Conservation (phyloP, 2,888 invertebrate species). For the Standfussiana lucernea region DNA sequence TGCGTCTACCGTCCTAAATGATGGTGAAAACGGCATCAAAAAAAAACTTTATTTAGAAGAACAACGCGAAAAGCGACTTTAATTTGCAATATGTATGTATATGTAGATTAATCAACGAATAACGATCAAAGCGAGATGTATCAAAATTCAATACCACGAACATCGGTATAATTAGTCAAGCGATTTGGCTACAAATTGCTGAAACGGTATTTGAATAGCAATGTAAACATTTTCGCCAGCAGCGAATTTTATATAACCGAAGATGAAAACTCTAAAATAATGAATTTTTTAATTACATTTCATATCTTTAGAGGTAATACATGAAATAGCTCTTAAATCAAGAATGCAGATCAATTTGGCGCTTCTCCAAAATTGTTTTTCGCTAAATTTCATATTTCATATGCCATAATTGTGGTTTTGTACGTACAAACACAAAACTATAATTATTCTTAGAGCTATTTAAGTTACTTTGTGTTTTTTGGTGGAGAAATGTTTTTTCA, state of each 20-base stretch:
- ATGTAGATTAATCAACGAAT: constrained; percentile 12
- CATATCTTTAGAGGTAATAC: constrained; percentile 2
- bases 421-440: background rate
- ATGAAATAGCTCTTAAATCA: constrained; percentile 34
- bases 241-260: background rate
- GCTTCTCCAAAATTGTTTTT: constrained; percentile 19
- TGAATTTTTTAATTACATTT: constrained; percentile 3
- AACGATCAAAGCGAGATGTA: constrained; percentile 31
- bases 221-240: constrained; percentile 6
- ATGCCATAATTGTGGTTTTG: background rate
- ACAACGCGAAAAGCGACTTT: background rate
- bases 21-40: background rate
- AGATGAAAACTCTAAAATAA: constrained; percentile 3
- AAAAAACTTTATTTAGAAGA: background rate
- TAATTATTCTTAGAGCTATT: background rate
- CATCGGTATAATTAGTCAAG: constrained; percentile 34
- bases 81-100: background rate
- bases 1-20: background rate
- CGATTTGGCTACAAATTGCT: constrained; percentile 48
- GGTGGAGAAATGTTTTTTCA: background rate
- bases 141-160: constrained; percentile 39
- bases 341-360: constrained; percentile 42
- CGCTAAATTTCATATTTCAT: constrained; percentile 22
- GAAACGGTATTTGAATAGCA: constrained; percentile 36
- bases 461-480: background rate